Evolutionary conservation across 2,113 vertebrate genomes (phyloP).

Genomic region (Xiphophorus maculatus): DNA sequence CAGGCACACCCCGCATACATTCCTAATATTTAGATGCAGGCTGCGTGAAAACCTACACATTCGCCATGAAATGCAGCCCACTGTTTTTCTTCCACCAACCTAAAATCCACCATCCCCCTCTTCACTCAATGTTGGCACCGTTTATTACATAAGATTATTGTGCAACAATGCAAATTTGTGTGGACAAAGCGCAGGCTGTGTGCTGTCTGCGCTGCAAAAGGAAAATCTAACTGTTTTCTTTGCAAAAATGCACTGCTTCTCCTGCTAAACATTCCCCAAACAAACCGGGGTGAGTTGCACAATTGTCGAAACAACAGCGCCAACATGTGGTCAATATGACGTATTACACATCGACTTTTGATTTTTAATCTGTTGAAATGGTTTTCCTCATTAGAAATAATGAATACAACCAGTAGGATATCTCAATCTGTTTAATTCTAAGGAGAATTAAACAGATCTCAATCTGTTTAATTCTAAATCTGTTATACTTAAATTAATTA

Average conservation of each 20-base stretch:
- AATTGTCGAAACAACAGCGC: slow-evolving; percentile 57
- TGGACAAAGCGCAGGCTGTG: slow-evolving; percentile 24
- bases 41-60: slow-evolving; percentile 15
- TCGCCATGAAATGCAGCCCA: slow-evolving; percentile 8
- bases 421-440: not conserved
- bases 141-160: slow-evolving; percentile 45
- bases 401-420: not conserved
- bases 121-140: not conserved
- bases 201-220: slow-evolving; percentile 15
- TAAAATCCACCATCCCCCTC: slow-evolving; percentile 20
- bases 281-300: not conserved
- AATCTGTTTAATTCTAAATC: not conserved
- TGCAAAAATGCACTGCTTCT: not conserved
- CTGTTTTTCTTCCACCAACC: slow-evolving; percentile 13
- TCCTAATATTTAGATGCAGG: slow-evolving; percentile 4
- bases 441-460: too few relatives aligned
- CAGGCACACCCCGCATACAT: not conserved
- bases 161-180: slow-evolving; percentile 41
- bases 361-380: not conserved
- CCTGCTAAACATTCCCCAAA: slow-evolving; percentile 9
- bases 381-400: not conserved
- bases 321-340: slow-evolving; percentile 31
- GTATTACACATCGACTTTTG: not conserved
- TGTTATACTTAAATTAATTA: not conserved
- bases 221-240: slow-evolving; percentile 33